These are phyloP conservation scores for Norana najaformis DNA, from an alignment of 2,888 invertebrate species.

Conservation along the genomic window DNA sequence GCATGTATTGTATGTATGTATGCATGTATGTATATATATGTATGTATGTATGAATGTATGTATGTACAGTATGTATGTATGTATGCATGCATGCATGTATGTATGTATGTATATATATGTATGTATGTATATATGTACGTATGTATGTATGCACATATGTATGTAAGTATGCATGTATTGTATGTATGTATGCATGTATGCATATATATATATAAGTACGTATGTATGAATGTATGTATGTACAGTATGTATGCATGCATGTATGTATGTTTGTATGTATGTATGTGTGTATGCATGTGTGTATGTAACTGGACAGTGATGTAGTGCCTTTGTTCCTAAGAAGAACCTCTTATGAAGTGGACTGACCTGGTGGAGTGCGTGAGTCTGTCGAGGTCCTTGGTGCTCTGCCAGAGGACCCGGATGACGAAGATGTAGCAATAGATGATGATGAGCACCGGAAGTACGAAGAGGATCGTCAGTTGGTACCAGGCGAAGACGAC, in stretches of 20 bases:
- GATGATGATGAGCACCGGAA: slow-evolving; percentile 61
- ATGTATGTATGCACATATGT: background rate
- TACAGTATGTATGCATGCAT: too few species aligned
- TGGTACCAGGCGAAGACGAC: slow-evolving; percentile 60
- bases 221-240: background rate
- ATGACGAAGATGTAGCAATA: slow-evolving; percentile 63
- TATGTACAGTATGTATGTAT: background rate
- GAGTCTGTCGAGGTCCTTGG: slow-evolving; percentile 58
- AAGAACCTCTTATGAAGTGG: background rate
- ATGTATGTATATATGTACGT: background rate
- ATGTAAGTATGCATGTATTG: too few species aligned
- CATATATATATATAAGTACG: background rate
- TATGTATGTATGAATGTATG: background rate
- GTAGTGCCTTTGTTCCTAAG: background rate
- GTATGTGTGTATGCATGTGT: background rate
- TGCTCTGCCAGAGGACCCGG: slow-evolving; percentile 62
- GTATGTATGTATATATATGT: background rate
- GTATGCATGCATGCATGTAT: background rate
- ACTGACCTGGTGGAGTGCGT: slow-evolving; percentile 43
- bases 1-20: too few species aligned
- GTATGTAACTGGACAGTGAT: background rate
- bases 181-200: too few species aligned
- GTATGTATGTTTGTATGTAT: too few species aligned
- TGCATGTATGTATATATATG: too few species aligned
- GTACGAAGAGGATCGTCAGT: slow-evolving; percentile 59